A percentile compares a stretch with the other conserved stretches of the same genome.
phyloP scores from a whole-genome alignment of 2,888 invertebrate species.

The Synanthedon andrenaeformis region DNA sequence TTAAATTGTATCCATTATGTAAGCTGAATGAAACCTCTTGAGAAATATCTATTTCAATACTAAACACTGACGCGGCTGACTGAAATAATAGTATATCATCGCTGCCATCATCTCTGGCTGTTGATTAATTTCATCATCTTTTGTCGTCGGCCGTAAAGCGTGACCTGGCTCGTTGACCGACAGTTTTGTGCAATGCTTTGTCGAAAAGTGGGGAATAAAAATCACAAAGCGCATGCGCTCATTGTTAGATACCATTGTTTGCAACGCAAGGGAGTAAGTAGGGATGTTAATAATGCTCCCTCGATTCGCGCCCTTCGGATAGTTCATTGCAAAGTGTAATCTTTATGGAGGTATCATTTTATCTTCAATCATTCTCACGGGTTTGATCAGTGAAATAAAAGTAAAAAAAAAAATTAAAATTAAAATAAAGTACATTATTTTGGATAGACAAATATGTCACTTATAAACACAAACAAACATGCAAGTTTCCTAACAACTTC shows the following conservation, averaged over 20 bases:
- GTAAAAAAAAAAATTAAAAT: too few relatives aligned
- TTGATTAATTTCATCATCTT: slow-evolving; percentile 54
- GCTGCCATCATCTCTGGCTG: slow-evolving; percentile 14
- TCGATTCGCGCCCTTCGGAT: slow-evolving; percentile 24
- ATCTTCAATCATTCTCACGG: slow-evolving; percentile 12
- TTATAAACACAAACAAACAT: too few relatives aligned
- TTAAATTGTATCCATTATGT: not conserved
- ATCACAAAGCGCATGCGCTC: slow-evolving; percentile 33
- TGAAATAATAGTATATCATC: slow-evolving; percentile 4
- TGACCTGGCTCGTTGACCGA: slow-evolving; percentile 41
- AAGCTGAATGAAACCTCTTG: not conserved
- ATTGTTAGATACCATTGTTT: slow-evolving; percentile 30
- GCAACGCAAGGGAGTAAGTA: slow-evolving; percentile 17
- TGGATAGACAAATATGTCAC: too few relatives aligned
- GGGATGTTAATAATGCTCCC: slow-evolving; percentile 31
- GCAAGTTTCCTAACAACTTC: too few relatives aligned
- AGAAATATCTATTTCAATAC: not conserved
- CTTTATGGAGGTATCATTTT: too few relatives aligned
- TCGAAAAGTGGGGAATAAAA: slow-evolving; percentile 28
- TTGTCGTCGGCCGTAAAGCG: slow-evolving; percentile 45
- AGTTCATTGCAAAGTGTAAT: slow-evolving; percentile 1
- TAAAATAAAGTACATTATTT: too few relatives aligned
- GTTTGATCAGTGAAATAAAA: not conserved
- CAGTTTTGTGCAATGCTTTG: slow-evolving; percentile 45
- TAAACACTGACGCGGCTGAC: not conserved